Base-by-base conservation (phyloP, 1,140 invertebrate genomes). In the Cyphomyrmex costatus region DNA sequence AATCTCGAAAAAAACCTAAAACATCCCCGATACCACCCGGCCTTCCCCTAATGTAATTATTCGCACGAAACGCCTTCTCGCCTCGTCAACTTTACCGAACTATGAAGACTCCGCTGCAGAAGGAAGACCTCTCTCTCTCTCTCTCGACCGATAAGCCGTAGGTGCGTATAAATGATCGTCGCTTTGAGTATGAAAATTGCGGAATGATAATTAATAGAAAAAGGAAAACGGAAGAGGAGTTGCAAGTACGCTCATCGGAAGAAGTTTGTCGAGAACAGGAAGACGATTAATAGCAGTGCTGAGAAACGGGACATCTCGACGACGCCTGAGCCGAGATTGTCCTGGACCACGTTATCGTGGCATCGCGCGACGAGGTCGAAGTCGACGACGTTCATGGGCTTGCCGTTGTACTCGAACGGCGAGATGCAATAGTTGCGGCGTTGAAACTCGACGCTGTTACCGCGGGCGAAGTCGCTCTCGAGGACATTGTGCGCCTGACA, bases 371-470 rank as follows among this genome's bases (percentile, higher is more conserved):
- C 96, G 0, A 96, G 94, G 77, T 97, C 97, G 24, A 97, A 95
- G 87, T 97, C 96, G 76, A 98, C 96, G 21, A 96, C 95, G 60
- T 95, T 96, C 96, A 98, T 97, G 0, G 96, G 96, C 71, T 96
- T 96, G 0, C 97, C 97, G 79, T 98, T 97, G 61, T 97, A 96
- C 92, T 98, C 97, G 85, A 98, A 95, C 46, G 97, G 97, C 12
- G 97, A 98, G 90, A 98, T 98, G 94, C 98, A 98, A 92, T 96
- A 98, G 94, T 98, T 98, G 56, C 96, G 96, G n/a, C 96, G 95
- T 19, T 96, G 96, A 91, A 98, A 98, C 36, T 97, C 96, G 56
- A 94, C 95, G 42, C 95, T 90, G 19, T 96, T 96, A 1, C 96
- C 96, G 90, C 97, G 96, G 5, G 96, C 97, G 70, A 98, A 95